Base-by-base conservation (phyloP, 2,113 vertebrate genomes). In the Catharus minimus region DNA sequence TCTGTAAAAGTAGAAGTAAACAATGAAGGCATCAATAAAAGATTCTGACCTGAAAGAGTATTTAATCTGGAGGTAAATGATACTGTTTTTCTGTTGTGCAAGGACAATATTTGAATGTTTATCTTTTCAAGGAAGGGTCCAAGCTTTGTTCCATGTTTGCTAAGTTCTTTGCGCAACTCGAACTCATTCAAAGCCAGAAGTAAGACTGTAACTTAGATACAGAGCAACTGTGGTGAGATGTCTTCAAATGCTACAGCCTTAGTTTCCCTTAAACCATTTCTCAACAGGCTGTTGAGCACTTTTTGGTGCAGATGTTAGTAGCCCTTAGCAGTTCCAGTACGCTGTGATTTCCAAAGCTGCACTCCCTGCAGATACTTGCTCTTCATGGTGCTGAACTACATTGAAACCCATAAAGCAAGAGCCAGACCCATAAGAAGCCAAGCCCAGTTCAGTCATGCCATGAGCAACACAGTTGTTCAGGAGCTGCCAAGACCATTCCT, bases 1-100 rank as follows among this genome's bases (percentile, higher is more conserved):
- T 86, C 68, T 93, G 36, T 75, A 79, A 92, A 94, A 75, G 60
- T 82, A 67, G 39, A 86, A 91, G 90, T 84, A 95, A 94, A 94
- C 67, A 95, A 79, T 85, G 23, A 9, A 49, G 41, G 33, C 89
- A 68, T 86, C 83, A 96, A 86, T 92, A 95, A 86, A 91, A 91
- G 28, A 74, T 69, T 78, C 56, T 80, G 69, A 90, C 55, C 76
- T 71, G 43, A 74, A 69, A 81, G 20, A 82, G n/a, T 88, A 56
- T 93, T 90, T 94, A 95, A 94, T 81, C 52, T 61, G 33, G 13
- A 81, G 44, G 47, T 82, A 88, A 83, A 84, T 64, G 0, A 43
- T 83, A 86, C 1, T 91, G 23, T 26, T 92, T 69, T 67, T 65
- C 44, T 8, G 23, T 46, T 85, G 50, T 72, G 65, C 41, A 91